Conservation (phyloP, 2,113 vertebrate genomes). For the Datnioides undecimradiatus region DNA sequence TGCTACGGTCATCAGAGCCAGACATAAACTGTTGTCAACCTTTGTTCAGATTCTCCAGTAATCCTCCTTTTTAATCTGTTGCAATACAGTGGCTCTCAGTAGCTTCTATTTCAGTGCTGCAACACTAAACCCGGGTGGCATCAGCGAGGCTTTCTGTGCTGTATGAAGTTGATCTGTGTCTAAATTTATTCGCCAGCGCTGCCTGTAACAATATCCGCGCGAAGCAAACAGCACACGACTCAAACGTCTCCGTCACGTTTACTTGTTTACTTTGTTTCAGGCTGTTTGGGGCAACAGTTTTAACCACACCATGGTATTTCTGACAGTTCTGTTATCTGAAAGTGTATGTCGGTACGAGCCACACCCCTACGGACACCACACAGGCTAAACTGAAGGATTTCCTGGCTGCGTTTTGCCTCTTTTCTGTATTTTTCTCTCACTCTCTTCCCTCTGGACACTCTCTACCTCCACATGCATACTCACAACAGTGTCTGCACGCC, state of each 20-base stretch:
- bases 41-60: not conserved
- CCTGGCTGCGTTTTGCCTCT: not conserved
- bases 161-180: slow-evolving; percentile 30
- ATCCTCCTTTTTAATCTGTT: slow-evolving; percentile 25
- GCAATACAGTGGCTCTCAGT: not conserved
- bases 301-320: not conserved
- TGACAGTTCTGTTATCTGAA: not conserved
- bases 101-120: slow-evolving; percentile 39
- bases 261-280: not conserved
- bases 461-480: not conserved
- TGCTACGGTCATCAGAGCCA: not conserved
- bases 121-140: slow-evolving; percentile 24
- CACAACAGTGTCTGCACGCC: no score
- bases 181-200: slow-evolving; percentile 43
- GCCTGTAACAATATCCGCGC: slow-evolving; percentile 34
- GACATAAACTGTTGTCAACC: not conserved
- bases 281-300: no score
- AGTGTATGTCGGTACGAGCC: not conserved
- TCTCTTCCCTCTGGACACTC: not conserved
- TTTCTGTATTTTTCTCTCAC: not conserved
- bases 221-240: not conserved
- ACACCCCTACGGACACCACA: no score
- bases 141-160: slow-evolving; percentile 11
- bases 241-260: not conserved
- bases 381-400: not conserved